These are phyloP conservation scores for Sphaerodactylus townsendi DNA, from an alignment of 2,113 vertebrate genomes.

Conservation along the genomic window DNA sequence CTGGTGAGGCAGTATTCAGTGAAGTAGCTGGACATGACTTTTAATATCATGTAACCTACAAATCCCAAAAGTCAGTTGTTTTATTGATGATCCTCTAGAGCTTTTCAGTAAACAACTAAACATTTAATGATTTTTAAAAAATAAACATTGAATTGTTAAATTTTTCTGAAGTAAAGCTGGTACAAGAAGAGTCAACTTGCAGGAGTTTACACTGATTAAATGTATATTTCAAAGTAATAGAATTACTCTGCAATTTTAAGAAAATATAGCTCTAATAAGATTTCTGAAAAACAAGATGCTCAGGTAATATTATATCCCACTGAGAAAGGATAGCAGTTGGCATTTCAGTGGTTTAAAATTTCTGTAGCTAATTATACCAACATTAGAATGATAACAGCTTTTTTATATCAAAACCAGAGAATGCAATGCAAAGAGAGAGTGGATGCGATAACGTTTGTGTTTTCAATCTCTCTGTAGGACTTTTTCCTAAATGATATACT, in stretches of 20 bases:
- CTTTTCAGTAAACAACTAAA: constrained; percentile 36
- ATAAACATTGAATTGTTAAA: background rate
- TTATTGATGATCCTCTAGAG: constrained; percentile 40
- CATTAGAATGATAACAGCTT: constrained; percentile 12
- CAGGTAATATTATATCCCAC: constrained; percentile 26
- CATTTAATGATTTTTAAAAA: constrained; percentile 60
- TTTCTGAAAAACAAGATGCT: constrained; percentile 42
- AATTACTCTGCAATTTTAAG: constrained; percentile 54
- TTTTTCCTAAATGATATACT: background rate
- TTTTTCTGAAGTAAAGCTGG: constrained; percentile 50
- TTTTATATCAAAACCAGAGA: background rate
- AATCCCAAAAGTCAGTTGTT: constrained; percentile 19
- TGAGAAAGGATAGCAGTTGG: constrained; percentile 39
- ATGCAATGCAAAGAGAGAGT: background rate
- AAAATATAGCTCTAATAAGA: constrained; percentile 48
- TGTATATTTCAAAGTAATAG: constrained; percentile 40
- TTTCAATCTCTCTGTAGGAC: background rate
- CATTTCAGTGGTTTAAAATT: constrained; percentile 53
- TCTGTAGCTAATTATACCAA: constrained; percentile 43
- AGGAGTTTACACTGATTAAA: constrained; percentile 55
- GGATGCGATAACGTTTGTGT: rapidly evolving
- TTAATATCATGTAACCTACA: constrained; percentile 44
- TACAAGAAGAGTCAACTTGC: constrained; percentile 49
- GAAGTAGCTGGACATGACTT: constrained; percentile 39
- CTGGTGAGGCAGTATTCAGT: background rate